Evolutionary conservation across 2,888 invertebrate species (phyloP).

Genomic region (Branchellion lobata): DNA sequence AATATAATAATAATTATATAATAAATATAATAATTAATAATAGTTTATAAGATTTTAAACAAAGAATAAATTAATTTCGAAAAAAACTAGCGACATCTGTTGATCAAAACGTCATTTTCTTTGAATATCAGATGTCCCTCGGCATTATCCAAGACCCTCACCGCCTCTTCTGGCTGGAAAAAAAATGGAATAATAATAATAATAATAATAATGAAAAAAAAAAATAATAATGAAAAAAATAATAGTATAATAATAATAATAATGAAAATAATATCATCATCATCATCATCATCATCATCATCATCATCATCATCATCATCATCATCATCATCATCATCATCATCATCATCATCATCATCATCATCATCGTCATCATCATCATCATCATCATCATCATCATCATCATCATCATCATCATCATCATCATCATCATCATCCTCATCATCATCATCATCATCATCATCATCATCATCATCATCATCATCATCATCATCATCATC

Average conservation of each 20-base stretch:
- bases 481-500: slow-evolving; percentile 6
- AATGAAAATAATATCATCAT: neutral
- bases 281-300: slow-evolving; percentile 10
- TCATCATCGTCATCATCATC: slow-evolving; percentile 21
- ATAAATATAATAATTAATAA: neutral
- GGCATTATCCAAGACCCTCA: slow-evolving; percentile 76
- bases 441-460: no score
- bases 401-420: slow-evolving; percentile 5
- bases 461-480: no score
- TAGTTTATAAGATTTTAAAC: neutral
- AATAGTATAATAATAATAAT: neutral
- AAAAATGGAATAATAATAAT: neutral
- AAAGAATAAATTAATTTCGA: neutral
- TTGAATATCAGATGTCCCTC: slow-evolving; percentile 99
- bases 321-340: slow-evolving; percentile 27
- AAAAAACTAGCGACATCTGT: slow-evolving; percentile 19
- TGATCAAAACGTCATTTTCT: slow-evolving; percentile 92
- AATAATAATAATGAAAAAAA: no score
- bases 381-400: neutral
- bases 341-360: slow-evolving; percentile 15
- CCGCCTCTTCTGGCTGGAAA: neutral
- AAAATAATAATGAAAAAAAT: no score
- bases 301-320: slow-evolving; percentile 4
- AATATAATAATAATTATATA: neutral
- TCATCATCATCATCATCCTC: neutral